A percentile compares a stretch with the other conserved stretches of the same genome.
These are phyloP conservation scores for Akabosia matsudoensis DNA, from an alignment of 1,140 invertebrate species.

Conservation along the genomic window DNA sequence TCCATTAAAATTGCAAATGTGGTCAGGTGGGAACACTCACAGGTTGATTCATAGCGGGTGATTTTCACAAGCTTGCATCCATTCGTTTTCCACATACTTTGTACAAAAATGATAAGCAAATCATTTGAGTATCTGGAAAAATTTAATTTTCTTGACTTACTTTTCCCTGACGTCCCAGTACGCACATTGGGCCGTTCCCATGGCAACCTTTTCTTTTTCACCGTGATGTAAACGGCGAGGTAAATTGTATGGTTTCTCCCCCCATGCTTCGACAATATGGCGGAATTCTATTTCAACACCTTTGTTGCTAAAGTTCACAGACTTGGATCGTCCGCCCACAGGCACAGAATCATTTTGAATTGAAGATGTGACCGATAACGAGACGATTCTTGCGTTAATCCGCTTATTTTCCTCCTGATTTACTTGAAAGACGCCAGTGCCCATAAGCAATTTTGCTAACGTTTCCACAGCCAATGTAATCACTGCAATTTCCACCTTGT, in stretches of 20 bases:
- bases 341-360: neutral
- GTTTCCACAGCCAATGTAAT: neutral
- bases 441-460: neutral
- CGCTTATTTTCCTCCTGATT: neutral
- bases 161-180: conserved; percentile 32
- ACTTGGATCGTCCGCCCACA: neutral
- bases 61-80: conserved; percentile 55
- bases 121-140: neutral
- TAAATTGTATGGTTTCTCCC: conserved; percentile 4
- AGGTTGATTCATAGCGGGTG: conserved; percentile 57
- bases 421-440: neutral
- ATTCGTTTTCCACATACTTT: conserved; percentile 47
- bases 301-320: neutral
- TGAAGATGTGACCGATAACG: neutral
- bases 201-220: conserved; percentile 39
- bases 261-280: conserved; percentile 25
- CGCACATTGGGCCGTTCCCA: conserved; percentile 36
- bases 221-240: conserved; percentile 37
- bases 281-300: conserved; percentile 14
- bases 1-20: conserved; percentile 61
- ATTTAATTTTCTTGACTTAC: neutral
- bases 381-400: neutral
- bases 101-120: neutral
- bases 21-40: conserved; percentile 61
- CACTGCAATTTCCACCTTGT: neutral